Evolutionary conservation across 2,888 invertebrate genomes (phyloP).

Genomic region (Dichetophora obliterata): DNA sequence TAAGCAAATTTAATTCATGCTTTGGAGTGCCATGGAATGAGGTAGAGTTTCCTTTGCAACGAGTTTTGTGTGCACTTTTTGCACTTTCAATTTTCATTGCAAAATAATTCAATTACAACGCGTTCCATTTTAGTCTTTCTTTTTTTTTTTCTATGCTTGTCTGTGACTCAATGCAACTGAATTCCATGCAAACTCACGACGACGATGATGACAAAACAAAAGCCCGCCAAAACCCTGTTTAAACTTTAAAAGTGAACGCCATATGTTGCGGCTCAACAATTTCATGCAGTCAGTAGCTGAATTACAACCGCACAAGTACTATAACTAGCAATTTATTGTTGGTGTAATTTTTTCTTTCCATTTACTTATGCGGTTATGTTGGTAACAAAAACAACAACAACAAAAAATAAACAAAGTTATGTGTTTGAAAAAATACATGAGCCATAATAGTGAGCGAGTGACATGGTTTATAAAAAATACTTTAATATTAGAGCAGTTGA

Average conservation of each 20-base stretch:
- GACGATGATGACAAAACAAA: conserved; percentile 12
- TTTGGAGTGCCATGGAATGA: neutral
- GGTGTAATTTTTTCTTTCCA: neutral
- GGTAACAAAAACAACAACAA: neutral
- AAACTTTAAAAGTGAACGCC: too few relatives aligned
- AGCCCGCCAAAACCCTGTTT: neutral
- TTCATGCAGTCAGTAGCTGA: neutral
- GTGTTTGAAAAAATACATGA: too few relatives aligned
- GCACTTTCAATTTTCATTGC: conserved; percentile 43
- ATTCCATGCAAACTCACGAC: neutral
- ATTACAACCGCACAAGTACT: conserved; percentile 1
- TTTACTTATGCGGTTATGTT: neutral
- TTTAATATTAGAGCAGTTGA: too few relatives aligned
- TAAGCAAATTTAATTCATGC: neutral
- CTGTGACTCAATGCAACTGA: neutral
- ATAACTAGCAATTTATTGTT: neutral
- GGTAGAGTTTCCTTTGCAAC: conserved; percentile 18
- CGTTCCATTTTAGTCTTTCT: too few relatives aligned
- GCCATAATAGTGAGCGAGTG: too few relatives aligned
- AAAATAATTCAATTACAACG: conserved; percentile 16
- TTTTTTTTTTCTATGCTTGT: neutral
- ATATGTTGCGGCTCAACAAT: neutral
- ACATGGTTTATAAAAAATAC: too few relatives aligned
- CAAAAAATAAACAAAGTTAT: neutral
- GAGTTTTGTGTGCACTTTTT: conserved; percentile 16